Evolutionary conservation across 2,888 invertebrate species (phyloP).

Genomic region (Hypomecis atomaria): DNA sequence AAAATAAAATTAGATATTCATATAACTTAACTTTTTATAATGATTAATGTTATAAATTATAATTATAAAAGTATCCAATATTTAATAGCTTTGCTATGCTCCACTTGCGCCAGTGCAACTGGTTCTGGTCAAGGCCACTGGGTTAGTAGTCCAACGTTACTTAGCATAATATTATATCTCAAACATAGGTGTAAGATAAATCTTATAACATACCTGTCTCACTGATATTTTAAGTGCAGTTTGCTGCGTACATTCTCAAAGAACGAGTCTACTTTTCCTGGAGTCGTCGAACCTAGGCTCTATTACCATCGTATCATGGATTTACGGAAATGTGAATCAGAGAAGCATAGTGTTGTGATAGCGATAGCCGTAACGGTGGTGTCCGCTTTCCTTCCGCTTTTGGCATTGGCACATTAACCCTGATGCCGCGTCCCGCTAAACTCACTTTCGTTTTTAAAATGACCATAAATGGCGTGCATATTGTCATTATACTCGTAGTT

Average conservation of each 20-base stretch:
- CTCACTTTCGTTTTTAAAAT: conserved; percentile 62
- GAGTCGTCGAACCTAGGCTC: conserved; percentile 2
- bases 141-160: conserved; percentile 66
- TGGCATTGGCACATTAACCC: conserved; percentile 66
- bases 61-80: not conserved
- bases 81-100: conserved; percentile 44
- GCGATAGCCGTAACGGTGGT: conserved; percentile 47
- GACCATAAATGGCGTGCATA: conserved; percentile 13
- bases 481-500: not conserved
- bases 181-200: conserved; percentile 27
- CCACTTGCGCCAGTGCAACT: conserved; percentile 65
- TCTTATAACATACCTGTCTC: not conserved
- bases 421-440: conserved; percentile 62
- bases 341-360: conserved; percentile 18
- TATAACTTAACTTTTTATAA: not conserved
- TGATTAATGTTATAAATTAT: not conserved
- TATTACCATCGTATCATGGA: conserved; percentile 10
- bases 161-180: conserved; percentile 23
- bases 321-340: conserved; percentile 18
- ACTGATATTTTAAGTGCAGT: not conserved
- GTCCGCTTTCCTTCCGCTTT: conserved; percentile 68
- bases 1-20: too few species aligned
- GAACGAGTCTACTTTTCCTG: not conserved
- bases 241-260: not conserved
- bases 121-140: conserved; percentile 76